These are phyloP conservation scores for Australoheros facetus DNA, from an alignment of 2,797 vertebrate genomes.

Conservation along the genomic window DNA sequence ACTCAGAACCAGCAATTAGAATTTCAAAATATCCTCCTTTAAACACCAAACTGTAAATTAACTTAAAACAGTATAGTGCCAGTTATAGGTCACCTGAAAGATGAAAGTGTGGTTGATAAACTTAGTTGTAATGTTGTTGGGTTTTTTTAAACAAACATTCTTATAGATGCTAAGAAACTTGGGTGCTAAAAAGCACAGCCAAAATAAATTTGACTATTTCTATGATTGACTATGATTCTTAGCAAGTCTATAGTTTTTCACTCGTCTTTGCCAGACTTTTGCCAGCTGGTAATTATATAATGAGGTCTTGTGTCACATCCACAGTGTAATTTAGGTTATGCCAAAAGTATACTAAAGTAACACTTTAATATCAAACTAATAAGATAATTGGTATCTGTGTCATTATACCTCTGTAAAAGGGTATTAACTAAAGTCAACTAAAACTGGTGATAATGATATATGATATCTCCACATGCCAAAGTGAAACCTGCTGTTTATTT, in stretches of 20 bases:
- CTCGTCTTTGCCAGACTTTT: not conserved
- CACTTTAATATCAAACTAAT: not conserved
- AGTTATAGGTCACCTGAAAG: slow-evolving; percentile 12
- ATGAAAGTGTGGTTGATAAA: not conserved
- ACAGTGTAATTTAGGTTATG: not conserved
- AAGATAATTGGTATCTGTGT: not conserved
- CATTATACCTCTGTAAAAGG: not conserved
- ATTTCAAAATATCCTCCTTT: slow-evolving; percentile 4
- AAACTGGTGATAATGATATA: not conserved
- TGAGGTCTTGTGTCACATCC: not conserved
- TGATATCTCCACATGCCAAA: not conserved
- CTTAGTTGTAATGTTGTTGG: not conserved
- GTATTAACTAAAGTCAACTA: not conserved
- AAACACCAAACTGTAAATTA: slow-evolving; percentile 24
- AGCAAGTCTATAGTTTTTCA: not conserved
- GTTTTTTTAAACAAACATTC: not conserved
- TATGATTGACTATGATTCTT: not conserved
- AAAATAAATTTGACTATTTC: not conserved
- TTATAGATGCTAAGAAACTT: too few species aligned
- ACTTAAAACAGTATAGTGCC: not conserved
- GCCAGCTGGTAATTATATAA: not conserved
- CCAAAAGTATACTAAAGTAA: not conserved
- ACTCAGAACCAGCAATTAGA: slow-evolving; percentile 9
- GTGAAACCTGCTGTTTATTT: not conserved
- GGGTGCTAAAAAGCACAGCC: not conserved